phyloP scores from a whole-genome alignment of 35 echinoderm and acorn worm species.

The Diadema setosum region DNA sequence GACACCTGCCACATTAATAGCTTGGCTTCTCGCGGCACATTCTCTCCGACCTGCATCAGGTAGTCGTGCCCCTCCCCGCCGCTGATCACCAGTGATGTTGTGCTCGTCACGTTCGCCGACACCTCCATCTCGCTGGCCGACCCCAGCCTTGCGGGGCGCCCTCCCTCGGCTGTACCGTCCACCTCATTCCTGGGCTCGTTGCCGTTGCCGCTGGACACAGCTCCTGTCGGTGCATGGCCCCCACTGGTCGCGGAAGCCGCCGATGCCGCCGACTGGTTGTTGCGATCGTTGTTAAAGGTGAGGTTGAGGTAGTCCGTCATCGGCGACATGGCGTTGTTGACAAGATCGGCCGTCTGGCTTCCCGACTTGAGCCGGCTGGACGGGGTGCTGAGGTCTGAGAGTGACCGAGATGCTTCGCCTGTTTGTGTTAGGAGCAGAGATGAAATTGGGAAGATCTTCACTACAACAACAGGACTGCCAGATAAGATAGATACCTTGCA shows the following conservation, averaged over 20 bases:
- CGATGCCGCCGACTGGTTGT: not conserved
- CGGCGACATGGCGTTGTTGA: slow-evolving; percentile 88
- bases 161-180: not conserved
- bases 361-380: slow-evolving; percentile 41
- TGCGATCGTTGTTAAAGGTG: slow-evolving; percentile 46
- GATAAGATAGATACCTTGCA: not conserved
- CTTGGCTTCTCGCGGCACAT: slow-evolving; percentile 63
- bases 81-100: slow-evolving; percentile 76
- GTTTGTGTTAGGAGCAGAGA: no score
- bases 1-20: slow-evolving; percentile 97
- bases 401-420: not conserved
- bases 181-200: slow-evolving; percentile 15
- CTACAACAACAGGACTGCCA: no score
- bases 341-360: slow-evolving; percentile 61
- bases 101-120: slow-evolving; percentile 78
- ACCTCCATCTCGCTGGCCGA: slow-evolving; percentile 58
- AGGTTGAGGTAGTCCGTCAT: slow-evolving; percentile 93
- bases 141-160: not conserved
- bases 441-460: no score
- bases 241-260: slow-evolving; percentile 20
- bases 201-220: slow-evolving; percentile 1
- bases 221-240: slow-evolving; percentile 26
- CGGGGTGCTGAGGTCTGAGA: slow-evolving; percentile 15
- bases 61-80: slow-evolving; percentile 92
- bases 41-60: slow-evolving; percentile 52